Evolutionary conservation across 2,113 vertebrate genomes (phyloP).

Genomic region (Stigmatopora argus): DNA sequence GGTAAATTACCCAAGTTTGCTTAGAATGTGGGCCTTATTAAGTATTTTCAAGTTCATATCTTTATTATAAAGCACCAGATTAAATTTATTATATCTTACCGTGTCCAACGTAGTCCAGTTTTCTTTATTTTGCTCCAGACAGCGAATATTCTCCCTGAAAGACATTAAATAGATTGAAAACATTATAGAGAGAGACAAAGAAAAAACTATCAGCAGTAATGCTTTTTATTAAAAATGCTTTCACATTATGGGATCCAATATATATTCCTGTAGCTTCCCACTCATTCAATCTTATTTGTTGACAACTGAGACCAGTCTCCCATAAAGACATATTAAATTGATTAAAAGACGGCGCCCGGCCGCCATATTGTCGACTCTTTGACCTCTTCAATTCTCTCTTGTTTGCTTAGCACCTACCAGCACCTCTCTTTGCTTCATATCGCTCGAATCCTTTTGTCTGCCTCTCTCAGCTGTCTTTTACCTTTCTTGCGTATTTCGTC

Average conservation of each 20-base stretch:
- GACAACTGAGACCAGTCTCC: slow-evolving; percentile 9
- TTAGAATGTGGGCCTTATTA: too few relatives aligned
- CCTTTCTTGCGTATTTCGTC: slow-evolving; percentile 6
- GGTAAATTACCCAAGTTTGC: too few relatives aligned
- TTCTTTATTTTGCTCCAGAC: neutral
- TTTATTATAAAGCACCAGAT: too few relatives aligned
- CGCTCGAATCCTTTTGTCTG: slow-evolving; percentile 36
- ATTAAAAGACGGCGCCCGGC: neutral
- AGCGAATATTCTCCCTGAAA: neutral
- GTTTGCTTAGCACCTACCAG: slow-evolving; percentile 32
- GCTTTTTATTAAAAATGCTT: neutral
- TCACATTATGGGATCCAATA: neutral
- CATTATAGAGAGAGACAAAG: neutral
- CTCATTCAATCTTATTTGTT: slow-evolving; percentile 2
- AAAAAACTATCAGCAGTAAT: neutral
- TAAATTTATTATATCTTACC: too few relatives aligned
- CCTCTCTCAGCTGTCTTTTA: slow-evolving; percentile 19
- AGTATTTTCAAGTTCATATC: too few relatives aligned
- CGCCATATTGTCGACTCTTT: slow-evolving; percentile 11
- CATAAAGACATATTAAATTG: neutral
- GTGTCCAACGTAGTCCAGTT: neutral
- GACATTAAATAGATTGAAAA: neutral
- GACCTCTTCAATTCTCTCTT: slow-evolving; percentile 41
- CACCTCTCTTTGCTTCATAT: slow-evolving; percentile 22
- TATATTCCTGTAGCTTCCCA: slow-evolving; percentile 7